Conservation (phyloP, 2,888 invertebrate species). For the Hydropsyche betteni region DNA sequence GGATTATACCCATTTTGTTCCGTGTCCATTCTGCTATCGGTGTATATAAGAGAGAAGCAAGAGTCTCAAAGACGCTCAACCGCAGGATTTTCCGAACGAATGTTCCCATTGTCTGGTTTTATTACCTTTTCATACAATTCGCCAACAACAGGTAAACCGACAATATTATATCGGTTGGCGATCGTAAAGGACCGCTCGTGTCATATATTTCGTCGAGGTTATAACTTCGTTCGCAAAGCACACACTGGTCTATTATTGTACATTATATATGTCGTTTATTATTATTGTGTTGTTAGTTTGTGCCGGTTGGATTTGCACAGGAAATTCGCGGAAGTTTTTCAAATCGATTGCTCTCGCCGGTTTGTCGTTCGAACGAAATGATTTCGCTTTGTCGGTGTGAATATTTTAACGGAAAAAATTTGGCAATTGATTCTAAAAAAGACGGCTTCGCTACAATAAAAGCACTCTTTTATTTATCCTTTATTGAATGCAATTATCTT, state of each 20-base stretch:
- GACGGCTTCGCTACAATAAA: no score
- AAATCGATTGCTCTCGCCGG: conserved; percentile 1
- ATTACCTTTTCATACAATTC: conserved; percentile 42
- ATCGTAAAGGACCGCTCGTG: conserved; percentile 41
- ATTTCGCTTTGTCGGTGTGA: conserved; percentile 3
- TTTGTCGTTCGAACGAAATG: not conserved
- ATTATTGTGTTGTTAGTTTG: not conserved
- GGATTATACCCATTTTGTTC: conserved; percentile 32
- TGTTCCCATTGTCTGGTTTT: conserved; percentile 41
- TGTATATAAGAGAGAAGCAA: conserved; percentile 1
- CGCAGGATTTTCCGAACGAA: conserved; percentile 35
- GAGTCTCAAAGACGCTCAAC: conserved; percentile 28
- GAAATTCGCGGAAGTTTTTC: conserved; percentile 6
- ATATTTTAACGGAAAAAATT: conserved; percentile 1
- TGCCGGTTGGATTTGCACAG: not conserved
- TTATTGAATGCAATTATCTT: no score
- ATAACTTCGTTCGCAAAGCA: not conserved
- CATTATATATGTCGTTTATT: not conserved
- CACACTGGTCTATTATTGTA: conserved; percentile 4
- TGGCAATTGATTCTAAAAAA: not conserved
- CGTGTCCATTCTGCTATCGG: conserved; percentile 9
- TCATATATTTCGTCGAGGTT: conserved; percentile 28
- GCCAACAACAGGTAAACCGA: conserved; percentile 45
- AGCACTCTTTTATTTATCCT: no score
- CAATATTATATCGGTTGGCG: conserved; percentile 37